phyloP scores from a whole-genome alignment of 2,113 vertebrate species.

The Rhea pennata region DNA sequence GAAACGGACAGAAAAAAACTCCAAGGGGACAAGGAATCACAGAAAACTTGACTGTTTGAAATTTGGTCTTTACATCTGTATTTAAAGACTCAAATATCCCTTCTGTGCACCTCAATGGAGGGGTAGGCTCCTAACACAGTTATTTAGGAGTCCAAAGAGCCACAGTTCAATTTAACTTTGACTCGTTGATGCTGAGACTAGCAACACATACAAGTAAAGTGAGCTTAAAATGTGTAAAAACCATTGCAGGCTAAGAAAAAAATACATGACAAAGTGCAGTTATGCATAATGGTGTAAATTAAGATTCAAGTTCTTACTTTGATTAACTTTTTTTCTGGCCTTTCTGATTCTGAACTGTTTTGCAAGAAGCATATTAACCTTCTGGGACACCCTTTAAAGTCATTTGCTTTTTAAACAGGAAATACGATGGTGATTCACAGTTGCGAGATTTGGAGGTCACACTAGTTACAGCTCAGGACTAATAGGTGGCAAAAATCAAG shows the following conservation, averaged over 20 bases:
- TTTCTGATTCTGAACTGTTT: background rate
- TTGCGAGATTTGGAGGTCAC: background rate
- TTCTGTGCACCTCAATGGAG: fast-evolving
- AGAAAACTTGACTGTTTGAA: background rate
- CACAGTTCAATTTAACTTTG: background rate
- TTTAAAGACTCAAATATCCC: background rate
- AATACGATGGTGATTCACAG: fast-evolving
- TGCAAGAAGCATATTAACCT: background rate
- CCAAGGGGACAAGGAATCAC: background rate
- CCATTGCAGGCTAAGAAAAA: background rate
- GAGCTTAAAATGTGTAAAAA: background rate
- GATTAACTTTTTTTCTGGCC: background rate
- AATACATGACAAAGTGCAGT: background rate
- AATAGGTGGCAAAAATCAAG: background rate
- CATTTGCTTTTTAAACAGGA: background rate
- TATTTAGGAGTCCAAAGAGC: background rate
- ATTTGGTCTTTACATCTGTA: background rate
- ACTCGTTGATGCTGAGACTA: background rate
- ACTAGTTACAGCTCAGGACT: background rate
- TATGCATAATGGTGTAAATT: background rate
- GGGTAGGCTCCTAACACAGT: background rate
- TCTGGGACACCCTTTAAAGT: background rate
- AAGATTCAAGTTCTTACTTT: background rate
- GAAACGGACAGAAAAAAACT: background rate
- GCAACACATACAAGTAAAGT: background rate